phyloP scores from a whole-genome alignment of 2,888 invertebrate genomes.

The Pammene fasciana region DNA sequence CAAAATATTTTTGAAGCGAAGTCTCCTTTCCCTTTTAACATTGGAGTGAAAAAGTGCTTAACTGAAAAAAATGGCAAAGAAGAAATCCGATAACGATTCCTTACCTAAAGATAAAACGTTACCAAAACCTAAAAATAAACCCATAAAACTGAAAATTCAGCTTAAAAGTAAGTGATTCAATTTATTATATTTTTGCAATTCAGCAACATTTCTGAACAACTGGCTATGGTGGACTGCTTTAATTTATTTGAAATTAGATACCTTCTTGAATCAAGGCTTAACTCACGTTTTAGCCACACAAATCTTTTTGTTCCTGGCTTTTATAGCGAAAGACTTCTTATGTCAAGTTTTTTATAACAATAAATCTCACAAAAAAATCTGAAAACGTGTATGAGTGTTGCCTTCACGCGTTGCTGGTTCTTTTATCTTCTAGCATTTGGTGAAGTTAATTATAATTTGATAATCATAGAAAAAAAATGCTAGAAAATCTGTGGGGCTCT shows the following conservation, averaged over 20 bases:
- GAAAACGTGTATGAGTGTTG: too few relatives aligned
- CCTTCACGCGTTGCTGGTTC: too few relatives aligned
- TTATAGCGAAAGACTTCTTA: too few relatives aligned
- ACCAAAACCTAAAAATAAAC: conserved; percentile 40
- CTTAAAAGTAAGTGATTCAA: conserved; percentile 38
- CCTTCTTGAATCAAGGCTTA: neutral
- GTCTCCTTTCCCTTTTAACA: neutral
- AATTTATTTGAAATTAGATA: neutral
- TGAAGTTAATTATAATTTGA: too few relatives aligned
- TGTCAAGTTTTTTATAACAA: too few relatives aligned
- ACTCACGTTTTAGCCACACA: neutral
- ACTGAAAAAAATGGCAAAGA: conserved; percentile 52
- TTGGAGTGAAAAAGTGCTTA: neutral
- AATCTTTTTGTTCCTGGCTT: too few relatives aligned
- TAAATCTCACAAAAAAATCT: too few relatives aligned
- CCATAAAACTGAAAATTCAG: conserved; percentile 52
- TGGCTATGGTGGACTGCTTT: neutral
- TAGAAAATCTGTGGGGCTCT: too few relatives aligned
- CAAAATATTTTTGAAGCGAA: neutral
- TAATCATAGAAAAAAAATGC: too few relatives aligned
- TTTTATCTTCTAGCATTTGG: too few relatives aligned
- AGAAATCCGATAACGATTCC: conserved; percentile 46
- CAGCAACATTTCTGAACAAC: conserved; percentile 20
- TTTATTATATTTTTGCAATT: conserved; percentile 17
- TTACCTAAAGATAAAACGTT: conserved; percentile 37